These are phyloP conservation scores for Cantharis nigra DNA, from an alignment of 2,888 invertebrate genomes.

Conservation along the genomic window DNA sequence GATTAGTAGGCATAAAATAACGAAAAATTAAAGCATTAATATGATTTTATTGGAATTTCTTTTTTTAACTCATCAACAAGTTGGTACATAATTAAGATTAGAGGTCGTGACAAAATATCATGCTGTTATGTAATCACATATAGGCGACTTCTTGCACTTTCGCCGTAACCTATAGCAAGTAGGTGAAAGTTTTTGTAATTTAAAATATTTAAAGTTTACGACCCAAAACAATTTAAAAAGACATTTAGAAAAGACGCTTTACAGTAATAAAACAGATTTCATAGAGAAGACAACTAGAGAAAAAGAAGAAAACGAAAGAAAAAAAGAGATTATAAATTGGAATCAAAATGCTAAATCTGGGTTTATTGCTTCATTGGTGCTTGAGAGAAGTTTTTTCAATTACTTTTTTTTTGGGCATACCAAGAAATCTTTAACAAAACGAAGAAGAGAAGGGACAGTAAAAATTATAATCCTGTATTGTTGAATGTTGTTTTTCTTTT, in stretches of 20 bases:
- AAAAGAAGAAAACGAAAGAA: no score
- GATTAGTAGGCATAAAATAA: neutral
- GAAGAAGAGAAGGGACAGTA: neutral
- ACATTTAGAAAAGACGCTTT: no score
- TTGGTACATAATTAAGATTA: conserved; percentile 4
- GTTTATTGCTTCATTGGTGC: neutral
- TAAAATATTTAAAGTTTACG: neutral
- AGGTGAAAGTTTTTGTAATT: conserved; percentile 13
- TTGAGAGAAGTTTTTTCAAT: neutral
- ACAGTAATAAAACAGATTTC: no score
- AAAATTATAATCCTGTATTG: neutral
- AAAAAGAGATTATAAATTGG: no score
- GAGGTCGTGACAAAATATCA: conserved; percentile 16
- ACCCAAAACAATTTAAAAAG: neutral
- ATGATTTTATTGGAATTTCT: neutral
- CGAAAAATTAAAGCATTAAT: neutral
- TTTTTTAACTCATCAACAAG: neutral
- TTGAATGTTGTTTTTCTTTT: neutral
- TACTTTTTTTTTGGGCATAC: no score
- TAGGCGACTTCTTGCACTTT: conserved; percentile 14
- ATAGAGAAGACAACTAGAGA: neutral
- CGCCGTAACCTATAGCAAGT: conserved; percentile 18
- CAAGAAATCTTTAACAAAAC: no score
- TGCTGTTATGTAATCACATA: conserved; percentile 11
- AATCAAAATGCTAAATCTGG: neutral